Evolutionary conservation across 2,113 vertebrate species (phyloP).

Genomic region (Meriones unguiculatus): DNA sequence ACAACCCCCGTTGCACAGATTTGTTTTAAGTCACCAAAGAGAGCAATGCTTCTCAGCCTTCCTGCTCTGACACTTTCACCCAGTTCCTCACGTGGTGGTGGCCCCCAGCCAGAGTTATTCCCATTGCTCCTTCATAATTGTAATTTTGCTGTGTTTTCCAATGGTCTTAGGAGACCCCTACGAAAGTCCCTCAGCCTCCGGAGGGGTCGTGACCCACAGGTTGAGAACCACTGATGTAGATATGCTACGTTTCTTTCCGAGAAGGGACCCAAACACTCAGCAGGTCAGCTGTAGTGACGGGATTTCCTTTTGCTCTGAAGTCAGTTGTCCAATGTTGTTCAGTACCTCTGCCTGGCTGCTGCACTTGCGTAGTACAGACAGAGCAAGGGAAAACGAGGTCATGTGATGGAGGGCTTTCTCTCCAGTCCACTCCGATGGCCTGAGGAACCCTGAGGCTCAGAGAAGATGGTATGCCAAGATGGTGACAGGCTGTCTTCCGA

Average conservation of each 20-base stretch:
- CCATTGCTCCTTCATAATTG: neutral
- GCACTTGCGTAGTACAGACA: neutral
- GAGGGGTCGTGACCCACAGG: neutral
- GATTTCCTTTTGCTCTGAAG: neutral
- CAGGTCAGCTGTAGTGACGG: neutral
- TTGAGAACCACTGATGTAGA: neutral
- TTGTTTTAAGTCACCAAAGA: neutral
- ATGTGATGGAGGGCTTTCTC: neutral
- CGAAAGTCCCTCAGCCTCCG: neutral
- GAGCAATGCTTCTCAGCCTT: neutral
- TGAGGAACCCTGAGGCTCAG: neutral
- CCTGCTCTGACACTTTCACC: neutral
- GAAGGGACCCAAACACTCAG: slow-evolving; percentile 12
- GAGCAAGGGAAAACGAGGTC: neutral
- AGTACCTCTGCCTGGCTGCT: neutral
- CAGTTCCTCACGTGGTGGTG: neutral
- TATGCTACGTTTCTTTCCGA: slow-evolving; percentile 56
- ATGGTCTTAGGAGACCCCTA: neutral
- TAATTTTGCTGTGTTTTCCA: neutral
- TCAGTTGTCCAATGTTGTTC: neutral
- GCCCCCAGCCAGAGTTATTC: neutral
- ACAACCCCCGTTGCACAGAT: neutral
- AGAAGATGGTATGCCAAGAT: neutral
- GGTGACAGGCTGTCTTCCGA: neutral
- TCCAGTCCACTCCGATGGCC: neutral